Evolutionary conservation across 2,113 vertebrate species (phyloP), one percentile per base, ranked within the genome.

Genomic region (Rhinichthys klamathensis): DNA sequence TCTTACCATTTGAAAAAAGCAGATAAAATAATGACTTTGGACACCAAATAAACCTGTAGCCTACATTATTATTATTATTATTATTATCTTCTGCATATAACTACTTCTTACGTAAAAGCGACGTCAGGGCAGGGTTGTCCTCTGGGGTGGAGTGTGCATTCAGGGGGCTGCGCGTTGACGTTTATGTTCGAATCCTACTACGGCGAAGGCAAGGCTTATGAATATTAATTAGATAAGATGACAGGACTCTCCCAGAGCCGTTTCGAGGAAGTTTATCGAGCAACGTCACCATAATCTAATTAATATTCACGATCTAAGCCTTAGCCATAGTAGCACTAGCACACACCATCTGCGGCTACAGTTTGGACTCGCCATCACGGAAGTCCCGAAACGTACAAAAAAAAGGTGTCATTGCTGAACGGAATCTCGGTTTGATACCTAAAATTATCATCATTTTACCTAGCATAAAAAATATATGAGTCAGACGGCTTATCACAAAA

Each of bases 301-400:
- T 32, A 67, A 80, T 80, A 80, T 80, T 30, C 78, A 46, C 2
- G 16, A 46, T 25, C 4, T 6, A 10, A 32, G 13, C 16, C 15
- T 41, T 6, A 35, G 75, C 51, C 77, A 27, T 61, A 61, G 54
- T 79, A 79, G 12, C 54, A 25, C 38, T 79, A 79, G 12, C 54
- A 25, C 38, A 15, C 0, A 25, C 70, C 41, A 46, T 73, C 70
- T 46, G 70, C 38, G 41, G n/a, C 70, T 11, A 4, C 18, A 18
- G 8, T 54, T 27, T 6, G 27, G 6, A 18, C 16, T 0, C 30
- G 9, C 18, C 16, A 77, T 56, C 18, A 78, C 18, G 75, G 75
- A 78, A 78, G 27, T 78, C 75, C 30, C 5, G 41, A 74, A 74
- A 9, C 23, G 41, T 25, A 74, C 0, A 13, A 21, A 13, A 21